These are phyloP conservation scores for Aphidius gifuensis DNA, from an alignment of 1,140 invertebrate species.

Conservation along the genomic window DNA sequence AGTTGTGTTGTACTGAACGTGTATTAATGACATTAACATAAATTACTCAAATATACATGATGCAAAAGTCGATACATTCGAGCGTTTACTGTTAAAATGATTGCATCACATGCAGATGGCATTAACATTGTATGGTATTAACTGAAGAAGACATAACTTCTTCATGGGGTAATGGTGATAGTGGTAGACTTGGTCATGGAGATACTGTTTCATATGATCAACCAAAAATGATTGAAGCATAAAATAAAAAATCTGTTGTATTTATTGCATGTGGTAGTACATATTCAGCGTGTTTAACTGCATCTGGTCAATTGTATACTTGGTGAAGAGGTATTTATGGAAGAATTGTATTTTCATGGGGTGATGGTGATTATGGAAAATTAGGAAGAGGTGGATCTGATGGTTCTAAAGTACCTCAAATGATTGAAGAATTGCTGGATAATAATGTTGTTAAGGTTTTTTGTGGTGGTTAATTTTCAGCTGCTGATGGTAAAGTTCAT, in stretches of 20 bases:
- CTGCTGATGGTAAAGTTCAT: conserved; percentile 70
- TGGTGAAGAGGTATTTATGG: conserved; percentile 64
- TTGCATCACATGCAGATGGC: conserved; percentile 73
- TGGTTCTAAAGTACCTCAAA: conserved; percentile 67
- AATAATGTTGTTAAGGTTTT: conserved; percentile 70
- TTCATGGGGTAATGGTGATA: conserved; percentile 79
- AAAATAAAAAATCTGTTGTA: conserved; percentile 66
- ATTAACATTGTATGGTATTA: conserved; percentile 76
- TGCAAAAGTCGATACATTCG: conserved; percentile 50
- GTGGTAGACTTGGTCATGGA: conserved; percentile 76
- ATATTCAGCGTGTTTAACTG: conserved; percentile 77
- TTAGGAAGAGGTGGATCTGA: conserved; percentile 68
- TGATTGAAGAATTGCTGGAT: conserved; percentile 67
- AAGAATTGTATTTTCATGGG: conserved; percentile 81
- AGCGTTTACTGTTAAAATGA: conserved; percentile 66
- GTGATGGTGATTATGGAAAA: conserved; percentile 84
- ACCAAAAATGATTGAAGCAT: conserved; percentile 67
- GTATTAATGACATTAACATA: conserved; percentile 64
- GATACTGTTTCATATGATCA: conserved; percentile 70
- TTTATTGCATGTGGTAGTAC: conserved; percentile 71
- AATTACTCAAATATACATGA: conserved; percentile 63
- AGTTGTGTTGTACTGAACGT: conserved; percentile 66
- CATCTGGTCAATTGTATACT: conserved; percentile 72
- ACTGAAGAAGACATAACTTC: conserved; percentile 69
- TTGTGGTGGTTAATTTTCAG: conserved; percentile 80